phyloP scores from a whole-genome alignment of 2,888 invertebrate genomes.

The Gonocerus acuteangulatus region DNA sequence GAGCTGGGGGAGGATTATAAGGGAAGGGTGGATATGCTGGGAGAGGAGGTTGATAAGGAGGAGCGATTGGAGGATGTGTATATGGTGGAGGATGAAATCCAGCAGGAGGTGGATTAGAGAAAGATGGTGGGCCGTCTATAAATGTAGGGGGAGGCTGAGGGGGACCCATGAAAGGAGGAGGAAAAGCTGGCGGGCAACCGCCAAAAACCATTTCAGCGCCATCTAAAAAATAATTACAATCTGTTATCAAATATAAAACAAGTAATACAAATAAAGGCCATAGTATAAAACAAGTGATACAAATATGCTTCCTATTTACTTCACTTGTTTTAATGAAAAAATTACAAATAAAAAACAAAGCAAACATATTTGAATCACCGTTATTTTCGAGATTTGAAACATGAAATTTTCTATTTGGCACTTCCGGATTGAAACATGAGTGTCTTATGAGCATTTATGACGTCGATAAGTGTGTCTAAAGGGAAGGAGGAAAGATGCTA shows the following conservation, averaged over 20 bases:
- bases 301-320: too few species aligned
- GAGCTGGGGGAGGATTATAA: constrained; percentile 28
- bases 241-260: neutral
- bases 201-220: constrained; percentile 26
- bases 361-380: too few species aligned
- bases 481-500: too few species aligned
- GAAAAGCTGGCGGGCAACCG: constrained; percentile 35
- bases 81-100: neutral
- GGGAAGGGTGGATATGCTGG: constrained; percentile 24
- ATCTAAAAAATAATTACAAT: constrained; percentile 14
- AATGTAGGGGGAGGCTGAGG: constrained; percentile 38
- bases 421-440: too few species aligned
- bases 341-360: too few species aligned
- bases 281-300: too few species aligned
- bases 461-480: too few species aligned
- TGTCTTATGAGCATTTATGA: too few species aligned
- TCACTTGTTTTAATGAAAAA: too few species aligned
- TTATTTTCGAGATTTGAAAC: too few species aligned
- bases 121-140: constrained; percentile 27
- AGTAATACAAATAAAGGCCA: neutral
- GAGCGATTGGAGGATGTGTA: constrained; percentile 15
- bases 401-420: too few species aligned
- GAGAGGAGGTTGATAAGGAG: constrained; percentile 18
- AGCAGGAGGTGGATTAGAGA: constrained; percentile 25
- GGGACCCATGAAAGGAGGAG: constrained; percentile 32